Evolutionary conservation across 2,797 vertebrate species (phyloP).

Genomic region (Anguilla marmorata): DNA sequence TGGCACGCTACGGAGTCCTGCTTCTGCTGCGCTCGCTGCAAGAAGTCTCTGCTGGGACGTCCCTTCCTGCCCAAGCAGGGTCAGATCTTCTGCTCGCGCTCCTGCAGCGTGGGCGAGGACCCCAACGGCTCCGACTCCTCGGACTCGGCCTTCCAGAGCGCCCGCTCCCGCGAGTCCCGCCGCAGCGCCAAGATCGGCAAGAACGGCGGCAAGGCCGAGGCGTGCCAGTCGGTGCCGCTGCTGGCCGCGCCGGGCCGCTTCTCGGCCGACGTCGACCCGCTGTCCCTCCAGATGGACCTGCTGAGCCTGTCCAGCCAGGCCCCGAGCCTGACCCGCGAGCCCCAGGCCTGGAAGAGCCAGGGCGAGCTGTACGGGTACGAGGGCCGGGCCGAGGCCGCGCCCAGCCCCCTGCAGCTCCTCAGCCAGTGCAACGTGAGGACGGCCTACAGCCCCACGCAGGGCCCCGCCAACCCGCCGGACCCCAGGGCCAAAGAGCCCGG

Average conservation of each 20-base stretch:
- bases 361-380: slow-evolving; percentile 82
- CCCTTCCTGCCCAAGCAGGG: slow-evolving; percentile 97
- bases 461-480: slow-evolving; percentile 73
- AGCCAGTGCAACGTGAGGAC: slow-evolving; percentile 94
- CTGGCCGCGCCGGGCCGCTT: slow-evolving; percentile 75
- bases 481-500: slow-evolving; percentile 81
- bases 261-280: slow-evolving; percentile 89
- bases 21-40: slow-evolving; percentile 96
- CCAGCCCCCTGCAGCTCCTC: slow-evolving; percentile 85
- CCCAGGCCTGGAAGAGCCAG: slow-evolving; percentile 86
- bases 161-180: slow-evolving; percentile 88
- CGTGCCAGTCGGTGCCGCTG: slow-evolving; percentile 67
- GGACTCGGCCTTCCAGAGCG: slow-evolving; percentile 94
- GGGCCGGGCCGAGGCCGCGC: slow-evolving; percentile 73
- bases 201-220: slow-evolving; percentile 69
- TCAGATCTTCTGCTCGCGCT: slow-evolving; percentile 96
- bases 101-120: slow-evolving; percentile 90
- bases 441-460: slow-evolving; percentile 75
- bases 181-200: slow-evolving; percentile 89
- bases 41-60: slow-evolving; percentile 91
- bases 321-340: slow-evolving; percentile 86
- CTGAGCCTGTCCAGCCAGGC: slow-evolving; percentile 96
- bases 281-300: slow-evolving; percentile 97
- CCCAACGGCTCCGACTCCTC: slow-evolving; percentile 93
- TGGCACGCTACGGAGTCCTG: slow-evolving; percentile 97